Evolutionary conservation across 2,113 vertebrate genomes (phyloP).

Genomic region (Pterocles gutturalis): DNA sequence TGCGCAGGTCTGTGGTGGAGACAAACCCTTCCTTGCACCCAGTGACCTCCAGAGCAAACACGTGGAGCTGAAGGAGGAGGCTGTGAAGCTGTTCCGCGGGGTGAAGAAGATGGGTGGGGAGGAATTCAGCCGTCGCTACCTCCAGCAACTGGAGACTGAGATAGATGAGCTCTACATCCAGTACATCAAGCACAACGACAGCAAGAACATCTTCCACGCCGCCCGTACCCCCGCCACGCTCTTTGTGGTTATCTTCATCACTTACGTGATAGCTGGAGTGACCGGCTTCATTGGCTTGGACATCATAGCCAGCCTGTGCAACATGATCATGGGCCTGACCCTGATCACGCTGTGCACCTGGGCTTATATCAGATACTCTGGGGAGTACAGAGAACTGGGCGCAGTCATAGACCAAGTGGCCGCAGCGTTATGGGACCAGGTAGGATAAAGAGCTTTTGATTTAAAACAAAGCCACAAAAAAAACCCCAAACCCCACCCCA

Average conservation of each 20-base stretch:
- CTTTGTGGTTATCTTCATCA: conserved; percentile 98
- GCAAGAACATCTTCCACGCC: conserved; percentile 99
- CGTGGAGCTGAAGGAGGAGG: conserved; percentile 85
- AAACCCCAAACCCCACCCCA: not conserved
- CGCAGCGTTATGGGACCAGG: conserved; percentile 98
- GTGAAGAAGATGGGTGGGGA: conserved; percentile 99
- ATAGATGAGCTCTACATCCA: conserved; percentile 96
- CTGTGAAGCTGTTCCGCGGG: conserved; percentile 89
- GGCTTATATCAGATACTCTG: conserved; percentile 99
- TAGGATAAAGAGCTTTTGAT: conserved; percentile 70
- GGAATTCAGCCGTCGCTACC: conserved; percentile 96
- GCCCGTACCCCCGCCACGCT: conserved; percentile 97
- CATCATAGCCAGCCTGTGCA: conserved; percentile 97
- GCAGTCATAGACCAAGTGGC: conserved; percentile 99
- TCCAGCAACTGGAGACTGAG: conserved; percentile 94
- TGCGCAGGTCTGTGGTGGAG: conserved; percentile 91
- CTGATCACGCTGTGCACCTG: conserved; percentile 98
- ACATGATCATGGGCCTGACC: conserved; percentile 97
- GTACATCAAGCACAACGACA: conserved; percentile 99
- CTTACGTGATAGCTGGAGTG: conserved; percentile 94
- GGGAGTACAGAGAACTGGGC: conserved; percentile 96
- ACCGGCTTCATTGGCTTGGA: conserved; percentile 97
- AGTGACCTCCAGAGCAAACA: conserved; percentile 91
- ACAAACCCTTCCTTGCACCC: conserved; percentile 94
- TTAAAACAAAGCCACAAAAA: accelerated